phyloP scores from a whole-genome alignment of 2,888 invertebrate genomes.

The Willowsia nigromaculata region DNA sequence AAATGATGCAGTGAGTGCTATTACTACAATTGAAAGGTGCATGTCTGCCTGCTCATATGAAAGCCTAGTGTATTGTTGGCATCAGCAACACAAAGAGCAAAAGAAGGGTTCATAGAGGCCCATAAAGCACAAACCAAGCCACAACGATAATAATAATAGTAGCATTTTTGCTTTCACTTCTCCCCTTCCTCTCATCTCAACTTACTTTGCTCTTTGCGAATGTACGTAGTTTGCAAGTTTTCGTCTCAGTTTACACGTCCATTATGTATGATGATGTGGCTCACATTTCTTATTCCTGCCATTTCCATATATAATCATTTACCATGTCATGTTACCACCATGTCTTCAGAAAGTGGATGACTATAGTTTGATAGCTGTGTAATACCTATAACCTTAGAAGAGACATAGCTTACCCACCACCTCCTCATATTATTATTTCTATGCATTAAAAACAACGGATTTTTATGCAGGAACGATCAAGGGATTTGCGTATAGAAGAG shows the following conservation, averaged over 20 bases:
- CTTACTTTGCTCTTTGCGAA: not conserved
- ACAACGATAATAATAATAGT: not conserved
- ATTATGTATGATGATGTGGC: not conserved
- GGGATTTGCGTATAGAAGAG: not conserved
- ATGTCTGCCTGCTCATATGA: not conserved
- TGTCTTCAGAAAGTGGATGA: not conserved
- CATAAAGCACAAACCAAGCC: not conserved
- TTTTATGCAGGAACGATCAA: not conserved
- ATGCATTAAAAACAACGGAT: too few relatives aligned
- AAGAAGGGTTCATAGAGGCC: not conserved
- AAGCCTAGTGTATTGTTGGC: slow-evolving; percentile 6
- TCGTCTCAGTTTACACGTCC: not conserved
- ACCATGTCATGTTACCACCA: not conserved
- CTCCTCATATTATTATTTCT: too few relatives aligned
- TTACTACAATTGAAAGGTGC: too few relatives aligned
- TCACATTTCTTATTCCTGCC: not conserved
- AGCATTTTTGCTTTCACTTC: slow-evolving; percentile 29
- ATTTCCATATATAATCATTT: not conserved
- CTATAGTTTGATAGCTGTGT: too few relatives aligned
- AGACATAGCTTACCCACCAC: too few relatives aligned
- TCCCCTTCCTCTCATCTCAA: not conserved
- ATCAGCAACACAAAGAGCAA: not conserved
- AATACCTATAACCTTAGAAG: too few relatives aligned
- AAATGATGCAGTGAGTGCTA: not conserved
- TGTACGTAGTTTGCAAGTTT: not conserved